These are phyloP conservation scores for Panurus biarmicus DNA, from an alignment of 2,113 vertebrate genomes.

Conservation along the genomic window DNA sequence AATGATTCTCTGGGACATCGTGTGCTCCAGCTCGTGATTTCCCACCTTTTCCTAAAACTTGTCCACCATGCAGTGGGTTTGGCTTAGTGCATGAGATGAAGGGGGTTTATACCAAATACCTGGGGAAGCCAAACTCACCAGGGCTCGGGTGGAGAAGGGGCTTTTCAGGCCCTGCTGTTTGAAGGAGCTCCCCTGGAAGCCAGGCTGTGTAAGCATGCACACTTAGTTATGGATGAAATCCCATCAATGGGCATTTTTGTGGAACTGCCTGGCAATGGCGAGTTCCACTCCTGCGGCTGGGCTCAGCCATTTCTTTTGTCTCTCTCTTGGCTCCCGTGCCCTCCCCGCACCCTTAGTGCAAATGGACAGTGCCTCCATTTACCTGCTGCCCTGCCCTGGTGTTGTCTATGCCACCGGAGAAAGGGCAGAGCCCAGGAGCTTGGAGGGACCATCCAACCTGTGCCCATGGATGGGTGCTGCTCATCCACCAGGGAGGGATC, in stretches of 20 bases:
- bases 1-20: background rate
- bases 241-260: constrained; percentile 17
- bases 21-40: background rate
- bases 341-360: background rate
- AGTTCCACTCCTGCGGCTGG: background rate
- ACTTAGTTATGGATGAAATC: constrained; percentile 24
- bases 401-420: fast-evolving
- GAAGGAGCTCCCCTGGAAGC: background rate
- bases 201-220: fast-evolving
- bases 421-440: background rate
- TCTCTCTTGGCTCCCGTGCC: background rate
- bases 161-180: background rate
- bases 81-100: background rate
- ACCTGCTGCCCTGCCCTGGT: background rate
- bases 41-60: background rate
- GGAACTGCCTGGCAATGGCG: background rate
- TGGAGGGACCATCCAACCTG: background rate
- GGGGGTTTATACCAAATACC: background rate
- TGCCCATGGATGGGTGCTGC: background rate
- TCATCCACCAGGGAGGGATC: fast-evolving
- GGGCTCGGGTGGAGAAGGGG: background rate
- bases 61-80: fast-evolving
- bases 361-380: background rate
- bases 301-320: constrained; percentile 5
- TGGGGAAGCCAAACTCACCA: background rate